Conservation (phyloP, 2,888 invertebrate species). For the Camptogramma bilineatum region DNA sequence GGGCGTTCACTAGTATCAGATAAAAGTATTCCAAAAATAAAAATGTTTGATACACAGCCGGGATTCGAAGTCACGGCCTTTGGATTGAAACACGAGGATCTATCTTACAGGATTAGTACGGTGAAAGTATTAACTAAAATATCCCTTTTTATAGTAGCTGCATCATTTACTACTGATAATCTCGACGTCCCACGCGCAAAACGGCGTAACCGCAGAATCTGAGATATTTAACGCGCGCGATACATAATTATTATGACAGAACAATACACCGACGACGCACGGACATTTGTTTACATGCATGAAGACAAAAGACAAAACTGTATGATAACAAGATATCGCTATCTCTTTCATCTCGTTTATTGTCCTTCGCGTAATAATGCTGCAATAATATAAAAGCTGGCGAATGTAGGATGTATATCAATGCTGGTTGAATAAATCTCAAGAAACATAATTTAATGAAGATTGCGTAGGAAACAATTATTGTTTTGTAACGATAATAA, state of each 20-base stretch:
- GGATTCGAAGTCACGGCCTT: no score
- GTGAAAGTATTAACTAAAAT: slow-evolving; percentile 10
- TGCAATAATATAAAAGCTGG: slow-evolving; percentile 1
- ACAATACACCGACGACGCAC: slow-evolving; percentile 65
- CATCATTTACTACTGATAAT: slow-evolving; percentile 36
- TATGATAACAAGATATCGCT: slow-evolving; percentile 59
- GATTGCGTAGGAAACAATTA: no score
- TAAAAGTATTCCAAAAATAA: no score
- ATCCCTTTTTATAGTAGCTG: slow-evolving; percentile 5
- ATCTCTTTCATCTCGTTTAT: slow-evolving; percentile 65
- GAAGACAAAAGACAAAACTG: slow-evolving; percentile 46
- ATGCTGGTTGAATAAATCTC: no score
- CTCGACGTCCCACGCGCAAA: slow-evolving; percentile 44
- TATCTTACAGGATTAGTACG: background rate
- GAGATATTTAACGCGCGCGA: slow-evolving; percentile 72
- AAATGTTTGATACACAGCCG: no score
- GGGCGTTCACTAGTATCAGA: no score
- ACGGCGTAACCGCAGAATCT: slow-evolving; percentile 60
- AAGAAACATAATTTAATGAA: no score
- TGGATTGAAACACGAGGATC: no score
- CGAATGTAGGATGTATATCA: no score
- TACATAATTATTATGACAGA: slow-evolving; percentile 81
- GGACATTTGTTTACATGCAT: slow-evolving; percentile 60
- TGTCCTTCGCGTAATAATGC: slow-evolving; percentile 41
- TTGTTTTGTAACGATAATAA: no score